phyloP scores from a whole-genome alignment of 1,140 invertebrate genomes.

The Sesamia nonagrioides region DNA sequence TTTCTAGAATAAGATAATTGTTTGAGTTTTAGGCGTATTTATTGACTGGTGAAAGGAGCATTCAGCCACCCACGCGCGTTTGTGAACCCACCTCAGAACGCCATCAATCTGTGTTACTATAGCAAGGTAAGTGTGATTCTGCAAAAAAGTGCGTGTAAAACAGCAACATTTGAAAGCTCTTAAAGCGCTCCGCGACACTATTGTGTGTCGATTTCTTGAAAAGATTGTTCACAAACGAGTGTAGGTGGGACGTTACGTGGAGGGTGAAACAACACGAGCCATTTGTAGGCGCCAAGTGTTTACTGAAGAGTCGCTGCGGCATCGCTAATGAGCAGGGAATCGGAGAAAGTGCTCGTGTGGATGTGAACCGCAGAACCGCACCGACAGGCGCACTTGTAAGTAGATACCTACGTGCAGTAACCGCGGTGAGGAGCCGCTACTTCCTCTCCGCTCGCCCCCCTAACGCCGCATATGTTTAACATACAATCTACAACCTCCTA shows the following conservation, averaged over 20 bases:
- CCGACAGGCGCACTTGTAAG: conserved; percentile 44
- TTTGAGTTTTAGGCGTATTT: conserved; percentile 20
- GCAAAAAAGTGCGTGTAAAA: conserved; percentile 27
- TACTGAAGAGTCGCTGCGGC: conserved; percentile 73
- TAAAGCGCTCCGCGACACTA: conserved; percentile 9
- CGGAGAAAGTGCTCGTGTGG: conserved; percentile 68
- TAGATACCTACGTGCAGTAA: conserved; percentile 18
- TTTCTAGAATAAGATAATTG: conserved; percentile 34
- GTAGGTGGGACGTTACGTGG: conserved; percentile 53
- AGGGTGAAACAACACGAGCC: conserved; percentile 62
- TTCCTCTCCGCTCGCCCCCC: conserved; percentile 52
- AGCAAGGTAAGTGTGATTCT: conserved; percentile 5
- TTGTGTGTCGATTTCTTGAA: conserved; percentile 47
- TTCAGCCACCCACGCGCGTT: conserved; percentile 15
- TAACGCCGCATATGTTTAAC: conserved; percentile 45
- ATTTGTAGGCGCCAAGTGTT: conserved; percentile 81
- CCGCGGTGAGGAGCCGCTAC: conserved; percentile 22
- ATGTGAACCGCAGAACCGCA: conserved; percentile 60
- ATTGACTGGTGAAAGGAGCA: conserved; percentile 31
- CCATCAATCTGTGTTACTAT: conserved; percentile 16
- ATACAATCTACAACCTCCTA: conserved; percentile 39
- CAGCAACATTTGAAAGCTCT: conserved; percentile 23
- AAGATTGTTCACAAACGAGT: conserved; percentile 64
- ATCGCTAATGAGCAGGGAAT: conserved; percentile 78
- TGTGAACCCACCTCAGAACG: background rate